Conservation (phyloP, 2,797 vertebrate genomes). For the Coilia nasus region DNA sequence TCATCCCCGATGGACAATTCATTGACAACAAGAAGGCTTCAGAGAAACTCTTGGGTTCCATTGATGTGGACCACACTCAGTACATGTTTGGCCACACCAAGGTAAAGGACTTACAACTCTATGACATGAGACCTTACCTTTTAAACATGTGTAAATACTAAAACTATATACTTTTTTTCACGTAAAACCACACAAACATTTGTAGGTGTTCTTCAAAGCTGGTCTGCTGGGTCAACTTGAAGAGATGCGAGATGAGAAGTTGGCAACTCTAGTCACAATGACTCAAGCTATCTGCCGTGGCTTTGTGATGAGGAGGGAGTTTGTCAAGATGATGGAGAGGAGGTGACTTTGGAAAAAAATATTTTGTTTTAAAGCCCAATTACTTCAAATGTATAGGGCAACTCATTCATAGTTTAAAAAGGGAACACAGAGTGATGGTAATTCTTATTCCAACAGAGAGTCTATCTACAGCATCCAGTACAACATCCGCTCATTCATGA, state of each 20-base stretch:
- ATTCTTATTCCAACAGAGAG: no score
- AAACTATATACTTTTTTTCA: constrained; percentile 32
- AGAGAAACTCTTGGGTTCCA: constrained; percentile 86
- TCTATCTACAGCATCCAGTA: no score
- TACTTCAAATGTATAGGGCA: no score
- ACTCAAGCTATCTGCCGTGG: constrained; percentile 79
- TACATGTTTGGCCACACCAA: constrained; percentile 91
- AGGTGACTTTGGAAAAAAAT: constrained; percentile 25
- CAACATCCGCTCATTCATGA: no score
- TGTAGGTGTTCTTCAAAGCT: constrained; percentile 84
- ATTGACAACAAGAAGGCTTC: constrained; percentile 89
- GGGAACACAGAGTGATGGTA: no score
- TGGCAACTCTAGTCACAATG: constrained; percentile 74
- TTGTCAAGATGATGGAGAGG: constrained; percentile 74
- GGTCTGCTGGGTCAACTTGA: constrained; percentile 78
- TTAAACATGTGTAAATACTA: background rate
- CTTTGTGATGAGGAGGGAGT: constrained; percentile 77
- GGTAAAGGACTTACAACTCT: constrained; percentile 69
- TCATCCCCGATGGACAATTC: constrained; percentile 85
- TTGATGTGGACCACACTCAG: constrained; percentile 83
- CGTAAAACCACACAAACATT: background rate
- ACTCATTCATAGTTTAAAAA: background rate
- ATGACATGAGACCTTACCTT: no score
- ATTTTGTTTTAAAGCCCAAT: no score
- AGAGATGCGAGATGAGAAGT: constrained; percentile 83